phyloP scores from a whole-genome alignment of 2,797 vertebrate genomes.

The Diceros bicornis region DNA sequence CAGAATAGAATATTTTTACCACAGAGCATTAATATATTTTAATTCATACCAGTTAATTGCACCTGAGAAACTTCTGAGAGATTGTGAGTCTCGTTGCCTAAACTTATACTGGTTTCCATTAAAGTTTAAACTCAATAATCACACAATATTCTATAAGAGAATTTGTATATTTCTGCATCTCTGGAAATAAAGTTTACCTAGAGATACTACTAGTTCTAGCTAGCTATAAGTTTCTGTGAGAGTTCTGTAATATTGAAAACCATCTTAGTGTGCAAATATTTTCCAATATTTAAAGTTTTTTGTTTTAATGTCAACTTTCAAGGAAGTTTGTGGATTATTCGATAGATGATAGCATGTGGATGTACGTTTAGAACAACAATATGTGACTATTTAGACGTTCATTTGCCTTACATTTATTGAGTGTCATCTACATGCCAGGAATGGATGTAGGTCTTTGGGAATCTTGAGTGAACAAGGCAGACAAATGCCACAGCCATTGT shows the following conservation, averaged over 20 bases:
- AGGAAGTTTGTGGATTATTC: neutral
- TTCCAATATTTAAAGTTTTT: neutral
- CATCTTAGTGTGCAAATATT: neutral
- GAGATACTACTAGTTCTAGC: neutral
- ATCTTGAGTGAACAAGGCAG: neutral
- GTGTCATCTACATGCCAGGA: neutral
- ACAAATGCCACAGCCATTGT: neutral
- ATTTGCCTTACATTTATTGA: neutral
- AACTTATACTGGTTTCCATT: conserved; percentile 1
- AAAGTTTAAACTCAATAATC: neutral
- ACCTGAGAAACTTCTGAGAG: neutral
- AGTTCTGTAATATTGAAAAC: neutral
- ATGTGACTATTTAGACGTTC: neutral
- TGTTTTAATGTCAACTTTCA: neutral
- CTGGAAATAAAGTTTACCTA: neutral
- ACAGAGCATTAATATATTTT: neutral
- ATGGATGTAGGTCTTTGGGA: neutral
- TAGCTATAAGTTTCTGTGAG: neutral
- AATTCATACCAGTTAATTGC: neutral
- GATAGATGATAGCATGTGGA: neutral
- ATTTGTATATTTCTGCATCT: neutral
- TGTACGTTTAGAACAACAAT: neutral
- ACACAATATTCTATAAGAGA: neutral
- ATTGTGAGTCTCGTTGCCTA: neutral
- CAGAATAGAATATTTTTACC: neutral